Evolutionary conservation across 1,140 invertebrate genomes (phyloP).

Genomic region (Diorhabda carinulata): DNA sequence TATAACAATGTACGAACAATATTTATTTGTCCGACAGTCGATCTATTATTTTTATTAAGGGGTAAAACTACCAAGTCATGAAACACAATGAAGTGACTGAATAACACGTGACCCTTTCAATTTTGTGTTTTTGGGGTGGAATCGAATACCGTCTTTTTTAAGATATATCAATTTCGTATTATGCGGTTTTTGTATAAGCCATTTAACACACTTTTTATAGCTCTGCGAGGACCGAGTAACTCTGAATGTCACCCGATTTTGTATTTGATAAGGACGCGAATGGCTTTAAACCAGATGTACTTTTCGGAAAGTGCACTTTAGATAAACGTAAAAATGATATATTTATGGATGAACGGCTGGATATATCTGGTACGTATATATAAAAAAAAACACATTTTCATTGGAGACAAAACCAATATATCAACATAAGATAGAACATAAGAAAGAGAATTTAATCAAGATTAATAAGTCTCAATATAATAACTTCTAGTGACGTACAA

Average conservation of each 20-base stretch:
- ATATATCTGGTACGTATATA: not conserved
- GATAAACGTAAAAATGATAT: conserved; percentile 17
- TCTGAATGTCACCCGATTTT: conserved; percentile 15
- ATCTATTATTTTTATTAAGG: conserved; percentile 23
- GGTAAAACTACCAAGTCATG: conserved; percentile 38
- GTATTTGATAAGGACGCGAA: conserved; percentile 12
- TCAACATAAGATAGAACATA: too few relatives aligned
- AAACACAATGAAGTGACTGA: conserved; percentile 36
- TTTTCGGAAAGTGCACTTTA: conserved; percentile 18
- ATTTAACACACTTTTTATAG: conserved; percentile 36
- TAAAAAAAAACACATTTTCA: too few relatives aligned
- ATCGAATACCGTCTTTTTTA: conserved; percentile 15
- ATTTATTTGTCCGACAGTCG: too few relatives aligned
- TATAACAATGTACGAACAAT: too few relatives aligned
- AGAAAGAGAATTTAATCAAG: too few relatives aligned
- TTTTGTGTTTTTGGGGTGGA: conserved; percentile 33
- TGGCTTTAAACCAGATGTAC: conserved; percentile 16
- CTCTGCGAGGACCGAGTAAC: conserved; percentile 12
- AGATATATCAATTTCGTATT: conserved; percentile 40
- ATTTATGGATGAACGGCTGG: conserved; percentile 14
- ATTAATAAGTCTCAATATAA: too few relatives aligned
- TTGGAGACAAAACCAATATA: too few relatives aligned
- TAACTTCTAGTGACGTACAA: too few relatives aligned
- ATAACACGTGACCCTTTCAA: conserved; percentile 37
- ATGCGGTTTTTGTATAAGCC: conserved; percentile 33